These are phyloP conservation scores for Apaloderma vittatum DNA, from an alignment of 2,113 vertebrate species.

Conservation along the genomic window DNA sequence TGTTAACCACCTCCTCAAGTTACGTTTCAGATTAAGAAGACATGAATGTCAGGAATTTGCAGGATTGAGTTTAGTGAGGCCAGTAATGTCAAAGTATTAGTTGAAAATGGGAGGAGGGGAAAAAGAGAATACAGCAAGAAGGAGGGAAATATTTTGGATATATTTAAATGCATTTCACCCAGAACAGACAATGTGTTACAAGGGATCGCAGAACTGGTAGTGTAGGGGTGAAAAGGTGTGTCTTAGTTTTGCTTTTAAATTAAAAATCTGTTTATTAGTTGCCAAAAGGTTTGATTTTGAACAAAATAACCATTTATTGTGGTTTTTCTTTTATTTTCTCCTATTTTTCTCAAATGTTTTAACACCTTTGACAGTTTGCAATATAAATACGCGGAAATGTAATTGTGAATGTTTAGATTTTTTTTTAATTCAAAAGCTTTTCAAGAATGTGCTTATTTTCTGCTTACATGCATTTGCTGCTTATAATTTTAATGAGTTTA, in stretches of 20 bases:
- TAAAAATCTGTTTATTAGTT: background rate
- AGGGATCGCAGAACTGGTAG: background rate
- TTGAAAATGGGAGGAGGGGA: conserved; percentile 14
- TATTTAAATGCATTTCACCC: background rate
- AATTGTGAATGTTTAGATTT: background rate
- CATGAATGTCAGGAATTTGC: conserved; percentile 74
- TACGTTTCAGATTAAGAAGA: conserved; percentile 69
- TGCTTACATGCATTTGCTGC: conserved; percentile 42
- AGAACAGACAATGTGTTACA: background rate
- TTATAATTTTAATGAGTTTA: conserved; percentile 51
- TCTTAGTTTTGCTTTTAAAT: background rate
- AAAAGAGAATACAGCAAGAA: conserved; percentile 14
- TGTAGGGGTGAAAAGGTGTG: background rate
- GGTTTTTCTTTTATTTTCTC: background rate
- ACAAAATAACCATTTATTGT: background rate
- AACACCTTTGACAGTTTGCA: background rate
- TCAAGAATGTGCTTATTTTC: conserved; percentile 37
- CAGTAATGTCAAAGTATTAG: conserved; percentile 62
- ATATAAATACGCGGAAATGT: background rate
- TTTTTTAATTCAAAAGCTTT: conserved; percentile 21
- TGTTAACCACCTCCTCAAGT: conserved; percentile 72
- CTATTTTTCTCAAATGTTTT: background rate
- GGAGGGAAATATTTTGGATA: background rate
- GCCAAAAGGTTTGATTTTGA: background rate
- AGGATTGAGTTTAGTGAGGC: conserved; percentile 61